Evolutionary conservation across 2,113 vertebrate genomes (phyloP).

Genomic region (Castor canadensis): DNA sequence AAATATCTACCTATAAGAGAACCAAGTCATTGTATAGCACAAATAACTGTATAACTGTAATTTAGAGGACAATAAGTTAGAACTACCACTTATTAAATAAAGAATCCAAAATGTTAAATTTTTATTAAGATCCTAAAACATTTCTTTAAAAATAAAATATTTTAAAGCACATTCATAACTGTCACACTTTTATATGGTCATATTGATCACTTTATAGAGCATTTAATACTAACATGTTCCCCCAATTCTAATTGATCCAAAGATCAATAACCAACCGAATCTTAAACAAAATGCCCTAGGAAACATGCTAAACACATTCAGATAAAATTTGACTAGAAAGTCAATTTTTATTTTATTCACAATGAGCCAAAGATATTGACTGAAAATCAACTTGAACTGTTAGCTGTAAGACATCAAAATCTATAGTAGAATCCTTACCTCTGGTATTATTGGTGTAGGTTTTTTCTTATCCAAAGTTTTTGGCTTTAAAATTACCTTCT

Average conservation of each 20-base stretch:
- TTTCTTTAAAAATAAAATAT: neutral
- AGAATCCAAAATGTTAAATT: neutral
- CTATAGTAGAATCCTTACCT: slow-evolving; percentile 85
- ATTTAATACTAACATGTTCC: slow-evolving; percentile 6
- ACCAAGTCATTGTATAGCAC: neutral
- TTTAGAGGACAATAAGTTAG: neutral
- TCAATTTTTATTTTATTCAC: slow-evolving; percentile 36
- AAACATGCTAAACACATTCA: neutral
- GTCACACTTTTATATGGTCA: neutral
- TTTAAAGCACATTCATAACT: neutral
- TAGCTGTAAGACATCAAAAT: neutral
- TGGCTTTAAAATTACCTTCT: slow-evolving; percentile 93
- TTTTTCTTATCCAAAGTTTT: slow-evolving; percentile 94
- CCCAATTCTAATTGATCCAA: slow-evolving; percentile 8
- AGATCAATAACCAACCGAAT: neutral
- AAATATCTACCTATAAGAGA: slow-evolving; percentile 6
- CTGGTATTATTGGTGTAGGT: slow-evolving; percentile 90
- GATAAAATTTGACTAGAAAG: neutral
- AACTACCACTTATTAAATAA: neutral
- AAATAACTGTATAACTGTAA: neutral
- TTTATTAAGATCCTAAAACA: slow-evolving; percentile 21
- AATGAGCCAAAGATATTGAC: neutral
- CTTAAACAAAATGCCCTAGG: neutral
- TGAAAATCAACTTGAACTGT: slow-evolving; percentile 22
- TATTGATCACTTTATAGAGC: neutral